These are phyloP conservation scores for Acanthacorydalis orientalis DNA, from an alignment of 2,888 invertebrate genomes.

Conservation along the genomic window DNA sequence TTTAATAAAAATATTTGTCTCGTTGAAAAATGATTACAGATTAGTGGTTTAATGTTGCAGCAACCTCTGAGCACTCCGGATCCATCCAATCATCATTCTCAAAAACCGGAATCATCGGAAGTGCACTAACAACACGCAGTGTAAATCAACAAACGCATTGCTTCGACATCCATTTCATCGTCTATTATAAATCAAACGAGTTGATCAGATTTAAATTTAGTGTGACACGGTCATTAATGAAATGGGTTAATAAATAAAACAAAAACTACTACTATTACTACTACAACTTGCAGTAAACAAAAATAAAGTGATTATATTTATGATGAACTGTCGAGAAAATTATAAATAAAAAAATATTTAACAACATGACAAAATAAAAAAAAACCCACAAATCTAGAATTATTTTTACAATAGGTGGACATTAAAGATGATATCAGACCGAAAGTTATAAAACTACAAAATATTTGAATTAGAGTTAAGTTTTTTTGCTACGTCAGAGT, in stretches of 20 bases:
- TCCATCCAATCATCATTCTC: slow-evolving; percentile 65
- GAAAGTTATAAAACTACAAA: background rate
- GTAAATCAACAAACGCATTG: slow-evolving; percentile 1
- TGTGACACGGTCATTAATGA: slow-evolving; percentile 8
- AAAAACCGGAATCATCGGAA: slow-evolving; percentile 69
- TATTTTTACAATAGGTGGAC: slow-evolving; percentile 8
- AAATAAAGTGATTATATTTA: slow-evolving; percentile 5
- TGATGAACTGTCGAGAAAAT: slow-evolving; percentile 3
- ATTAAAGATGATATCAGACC: background rate
- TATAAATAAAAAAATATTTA: slow-evolving; percentile 1
- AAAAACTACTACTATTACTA: slow-evolving; percentile 8
- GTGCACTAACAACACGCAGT: slow-evolving; percentile 42
- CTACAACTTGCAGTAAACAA: background rate
- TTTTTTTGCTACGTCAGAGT: slow-evolving; percentile 5
- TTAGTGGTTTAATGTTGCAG: slow-evolving; percentile 25
- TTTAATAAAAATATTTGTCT: too few species aligned
- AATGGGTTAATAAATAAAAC: slow-evolving; percentile 5
- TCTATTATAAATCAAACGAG: slow-evolving; percentile 1
- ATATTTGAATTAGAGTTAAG: slow-evolving; percentile 4
- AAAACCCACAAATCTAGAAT: slow-evolving; percentile 6
- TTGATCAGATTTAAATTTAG: slow-evolving; percentile 2
- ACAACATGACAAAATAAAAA: slow-evolving; percentile 1
- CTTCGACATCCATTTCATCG: slow-evolving; percentile 1
- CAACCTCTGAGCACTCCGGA: slow-evolving; percentile 72
- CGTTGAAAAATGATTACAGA: too few species aligned